phyloP scores from a whole-genome alignment of 1,140 invertebrate species.

The Mesaphorura yosii region DNA sequence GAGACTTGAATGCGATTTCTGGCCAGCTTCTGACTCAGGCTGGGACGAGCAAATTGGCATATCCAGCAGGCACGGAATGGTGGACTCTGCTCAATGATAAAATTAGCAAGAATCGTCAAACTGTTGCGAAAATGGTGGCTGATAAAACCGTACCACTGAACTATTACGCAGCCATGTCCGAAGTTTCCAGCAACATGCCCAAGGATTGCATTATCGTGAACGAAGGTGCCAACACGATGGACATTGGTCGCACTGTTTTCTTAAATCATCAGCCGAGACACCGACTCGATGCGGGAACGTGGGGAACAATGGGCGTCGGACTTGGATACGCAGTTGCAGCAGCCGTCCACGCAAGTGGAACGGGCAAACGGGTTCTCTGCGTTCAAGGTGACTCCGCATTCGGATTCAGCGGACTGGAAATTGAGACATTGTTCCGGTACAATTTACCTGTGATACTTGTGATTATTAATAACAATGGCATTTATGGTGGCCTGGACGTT shows the following conservation, averaged over 20 bases:
- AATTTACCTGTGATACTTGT: conserved; percentile 80
- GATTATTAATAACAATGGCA: conserved; percentile 92
- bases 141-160: conserved; percentile 68
- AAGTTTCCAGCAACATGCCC: conserved; percentile 59
- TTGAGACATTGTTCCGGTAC: conserved; percentile 77
- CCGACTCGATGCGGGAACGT: conserved; percentile 60
- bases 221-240: conserved; percentile 97
- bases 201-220: conserved; percentile 82
- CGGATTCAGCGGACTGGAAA: conserved; percentile 94
- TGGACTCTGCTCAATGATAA: conserved; percentile 46
- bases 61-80: conserved; percentile 43
- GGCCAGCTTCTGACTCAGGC: conserved; percentile 43
- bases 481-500: conserved; percentile 71
- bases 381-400: conserved; percentile 93
- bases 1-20: conserved; percentile 61
- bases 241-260: conserved; percentile 82
- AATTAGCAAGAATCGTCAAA: conserved; percentile 43
- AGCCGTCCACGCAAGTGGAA: conserved; percentile 68
- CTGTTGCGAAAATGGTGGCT: conserved; percentile 47
- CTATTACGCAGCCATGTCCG: conserved; percentile 82
- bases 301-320: conserved; percentile 57
- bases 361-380: conserved; percentile 66
- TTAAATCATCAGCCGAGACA: conserved; percentile 69
- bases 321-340: conserved; percentile 86
- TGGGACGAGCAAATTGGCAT: conserved; percentile 35